Conservation (phyloP, 23 tunicate species). For the Styela clava region DNA sequence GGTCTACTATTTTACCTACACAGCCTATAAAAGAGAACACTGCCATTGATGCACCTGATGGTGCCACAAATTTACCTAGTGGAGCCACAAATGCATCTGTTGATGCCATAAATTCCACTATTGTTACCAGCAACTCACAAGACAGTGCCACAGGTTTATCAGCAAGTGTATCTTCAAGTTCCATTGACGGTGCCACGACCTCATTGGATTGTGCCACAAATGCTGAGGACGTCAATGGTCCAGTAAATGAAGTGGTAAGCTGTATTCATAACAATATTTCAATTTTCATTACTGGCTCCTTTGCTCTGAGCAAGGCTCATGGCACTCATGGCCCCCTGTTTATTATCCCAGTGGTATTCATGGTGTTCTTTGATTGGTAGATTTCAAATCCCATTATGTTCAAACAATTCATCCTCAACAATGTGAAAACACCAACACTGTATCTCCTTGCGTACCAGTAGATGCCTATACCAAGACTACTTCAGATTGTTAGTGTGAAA, state of each 20-base stretch:
- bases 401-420: no score
- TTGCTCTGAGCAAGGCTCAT: no score
- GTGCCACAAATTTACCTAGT: background rate
- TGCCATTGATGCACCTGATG: background rate
- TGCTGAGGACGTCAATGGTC: background rate
- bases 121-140: background rate
- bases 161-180: background rate
- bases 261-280: background rate
- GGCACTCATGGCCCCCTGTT: no score
- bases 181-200: background rate
- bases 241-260: slow-evolving; percentile 21
- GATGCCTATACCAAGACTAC: no score
- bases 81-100: background rate
- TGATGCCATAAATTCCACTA: background rate
- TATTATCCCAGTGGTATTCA: no score
- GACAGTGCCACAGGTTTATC: background rate
- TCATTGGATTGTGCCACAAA: background rate
- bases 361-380: no score
- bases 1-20: background rate
- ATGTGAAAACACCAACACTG: no score
- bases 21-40: background rate
- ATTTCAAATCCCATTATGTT: no score
- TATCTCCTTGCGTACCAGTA: no score
- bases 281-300: background rate
- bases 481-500: no score